Conservation (phyloP, 2,797 vertebrate species). For the Yasuhikotakia modesta region DNA sequence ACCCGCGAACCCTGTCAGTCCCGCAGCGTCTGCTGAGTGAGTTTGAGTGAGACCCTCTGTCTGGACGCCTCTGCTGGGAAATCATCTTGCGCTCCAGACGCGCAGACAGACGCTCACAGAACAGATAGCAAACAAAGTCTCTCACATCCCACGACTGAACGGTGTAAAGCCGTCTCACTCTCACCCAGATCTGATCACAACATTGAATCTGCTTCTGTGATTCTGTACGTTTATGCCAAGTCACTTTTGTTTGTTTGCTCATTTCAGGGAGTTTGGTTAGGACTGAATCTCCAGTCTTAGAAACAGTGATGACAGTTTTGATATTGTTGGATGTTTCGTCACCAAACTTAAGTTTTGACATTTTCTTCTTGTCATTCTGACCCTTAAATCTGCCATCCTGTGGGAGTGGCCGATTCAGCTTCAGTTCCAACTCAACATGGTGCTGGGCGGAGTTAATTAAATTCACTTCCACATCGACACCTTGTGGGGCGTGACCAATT, state of each 20-base stretch:
- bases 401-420: too few species aligned
- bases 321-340: too few species aligned
- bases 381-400: too few species aligned
- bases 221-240: constrained; percentile 27
- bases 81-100: too few species aligned
- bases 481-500: not conserved
- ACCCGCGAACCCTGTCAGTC: not conserved
- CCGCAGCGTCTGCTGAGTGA: constrained; percentile 38
- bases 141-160: constrained; percentile 57
- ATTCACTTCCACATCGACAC: not conserved
- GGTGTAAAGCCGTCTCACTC: constrained; percentile 50
- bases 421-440: too few species aligned
- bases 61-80: constrained; percentile 27
- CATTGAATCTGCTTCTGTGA: constrained; percentile 26
- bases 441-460: not conserved
- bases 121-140: constrained; percentile 56
- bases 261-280: constrained; percentile 31
- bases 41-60: constrained; percentile 21
- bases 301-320: too few species aligned
- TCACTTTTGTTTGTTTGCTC: constrained; percentile 44
- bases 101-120: constrained; percentile 52
- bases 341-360: too few species aligned
- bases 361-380: too few species aligned
- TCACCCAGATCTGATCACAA: constrained; percentile 45
- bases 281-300: not conserved